Percentiles rank a stretch among this genome's conserved stretches.
These are phyloP conservation scores for Macrobrachium rosenbergii DNA, from an alignment of 1,140 invertebrate genomes.

Conservation along the genomic window DNA sequence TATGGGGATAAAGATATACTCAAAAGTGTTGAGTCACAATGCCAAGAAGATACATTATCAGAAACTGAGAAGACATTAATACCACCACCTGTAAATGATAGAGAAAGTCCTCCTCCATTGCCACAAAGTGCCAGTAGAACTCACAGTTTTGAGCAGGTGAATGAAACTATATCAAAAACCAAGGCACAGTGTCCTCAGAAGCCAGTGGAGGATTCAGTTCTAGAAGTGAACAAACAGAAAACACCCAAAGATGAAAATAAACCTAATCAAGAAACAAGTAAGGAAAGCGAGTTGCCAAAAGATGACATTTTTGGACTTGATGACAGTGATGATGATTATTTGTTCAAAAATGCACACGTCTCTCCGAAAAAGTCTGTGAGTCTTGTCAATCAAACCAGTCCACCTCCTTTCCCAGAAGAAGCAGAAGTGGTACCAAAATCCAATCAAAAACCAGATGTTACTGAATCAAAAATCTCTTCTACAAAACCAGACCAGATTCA, in stretches of 20 bases:
- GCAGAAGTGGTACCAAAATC: too few relatives aligned
- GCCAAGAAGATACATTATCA: not conserved
- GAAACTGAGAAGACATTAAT: not conserved
- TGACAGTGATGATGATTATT: conserved; percentile 34
- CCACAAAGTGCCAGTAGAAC: not conserved
- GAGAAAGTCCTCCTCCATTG: conserved; percentile 3
- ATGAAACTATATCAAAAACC: too few relatives aligned
- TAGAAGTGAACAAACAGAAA: too few relatives aligned
- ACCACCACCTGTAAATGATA: not conserved
- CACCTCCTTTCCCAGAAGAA: conserved; percentile 1
- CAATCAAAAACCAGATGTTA: too few relatives aligned
- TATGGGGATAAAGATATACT: conserved; percentile 21
- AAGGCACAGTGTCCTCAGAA: too few relatives aligned
- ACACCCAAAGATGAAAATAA: too few relatives aligned
- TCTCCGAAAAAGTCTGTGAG: not conserved
- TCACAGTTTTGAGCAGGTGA: too few relatives aligned
- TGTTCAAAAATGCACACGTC: conserved; percentile 18
- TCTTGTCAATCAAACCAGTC: conserved; percentile 4
- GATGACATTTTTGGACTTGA: conserved; percentile 25
- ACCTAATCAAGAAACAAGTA: not conserved
- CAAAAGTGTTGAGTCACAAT: not conserved
- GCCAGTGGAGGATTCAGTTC: too few relatives aligned
- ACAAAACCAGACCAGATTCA: not conserved
- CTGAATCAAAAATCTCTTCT: not conserved
- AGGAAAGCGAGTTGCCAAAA: not conserved